Conservation (phyloP, 2,113 vertebrate genomes). For the Nansenia antarctica region DNA sequence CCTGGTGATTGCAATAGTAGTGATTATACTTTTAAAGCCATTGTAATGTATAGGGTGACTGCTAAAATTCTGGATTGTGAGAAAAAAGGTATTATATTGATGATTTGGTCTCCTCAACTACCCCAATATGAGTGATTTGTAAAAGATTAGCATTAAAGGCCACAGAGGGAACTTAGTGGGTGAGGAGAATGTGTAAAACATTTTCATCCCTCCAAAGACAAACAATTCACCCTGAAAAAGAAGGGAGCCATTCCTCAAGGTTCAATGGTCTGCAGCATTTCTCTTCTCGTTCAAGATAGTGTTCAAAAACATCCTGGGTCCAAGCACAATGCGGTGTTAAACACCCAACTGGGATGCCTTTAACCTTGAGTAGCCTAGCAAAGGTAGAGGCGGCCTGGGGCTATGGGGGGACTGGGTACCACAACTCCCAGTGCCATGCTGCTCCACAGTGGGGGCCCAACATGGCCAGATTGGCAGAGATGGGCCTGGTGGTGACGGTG, state of each 20-base stretch:
- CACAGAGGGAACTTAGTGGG: background rate
- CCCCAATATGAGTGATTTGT: background rate
- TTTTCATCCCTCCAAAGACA: slow-evolving; percentile 21
- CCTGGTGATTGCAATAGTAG: background rate
- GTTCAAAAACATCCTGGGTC: slow-evolving; percentile 31
- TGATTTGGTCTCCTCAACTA: background rate
- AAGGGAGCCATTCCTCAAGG: slow-evolving; percentile 16
- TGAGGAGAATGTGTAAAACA: too few relatives aligned
- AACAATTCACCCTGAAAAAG: slow-evolving; percentile 18
- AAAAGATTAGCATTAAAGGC: background rate
- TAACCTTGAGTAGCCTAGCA: slow-evolving; percentile 73
- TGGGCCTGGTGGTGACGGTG: slow-evolving; percentile 46
- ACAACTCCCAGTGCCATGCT: slow-evolving; percentile 65
- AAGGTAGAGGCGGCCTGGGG: slow-evolving; percentile 73
- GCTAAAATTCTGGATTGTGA: too few relatives aligned
- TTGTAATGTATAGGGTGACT: too few relatives aligned
- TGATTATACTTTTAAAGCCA: too few relatives aligned
- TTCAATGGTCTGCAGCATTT: background rate
- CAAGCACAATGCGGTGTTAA: slow-evolving; percentile 51
- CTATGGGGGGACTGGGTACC: slow-evolving; percentile 52
- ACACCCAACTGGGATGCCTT: slow-evolving; percentile 68
- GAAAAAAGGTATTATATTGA: background rate
- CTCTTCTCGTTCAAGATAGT: slow-evolving; percentile 23
- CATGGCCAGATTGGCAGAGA: slow-evolving; percentile 66
- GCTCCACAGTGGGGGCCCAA: slow-evolving; percentile 65